A percentile compares a stretch with the other conserved stretches of the same genome.
Evolutionary conservation across 2,113 vertebrate species (phyloP).

Genomic region (Pseudolaguvia tuberculata): DNA sequence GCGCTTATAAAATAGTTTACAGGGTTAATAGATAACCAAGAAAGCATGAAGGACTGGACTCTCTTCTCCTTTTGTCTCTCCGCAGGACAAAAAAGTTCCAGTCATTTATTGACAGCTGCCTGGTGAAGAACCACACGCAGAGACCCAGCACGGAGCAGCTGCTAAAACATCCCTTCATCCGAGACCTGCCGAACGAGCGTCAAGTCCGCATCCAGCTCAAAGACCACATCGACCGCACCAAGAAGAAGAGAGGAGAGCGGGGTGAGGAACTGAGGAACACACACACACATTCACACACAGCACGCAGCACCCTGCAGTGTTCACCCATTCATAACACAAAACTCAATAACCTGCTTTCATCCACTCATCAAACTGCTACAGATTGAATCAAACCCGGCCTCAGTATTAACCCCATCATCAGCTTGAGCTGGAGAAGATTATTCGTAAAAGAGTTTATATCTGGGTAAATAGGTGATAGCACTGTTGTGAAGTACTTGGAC

Average conservation of each 20-base stretch:
- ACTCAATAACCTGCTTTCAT: no score
- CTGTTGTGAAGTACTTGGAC: no score
- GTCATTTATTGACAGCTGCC: conserved; percentile 94
- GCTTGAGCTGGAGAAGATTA: neutral
- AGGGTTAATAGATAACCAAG: neutral
- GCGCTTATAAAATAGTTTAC: neutral
- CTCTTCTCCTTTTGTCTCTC: neutral
- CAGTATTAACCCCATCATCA: neutral
- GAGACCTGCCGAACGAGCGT: conserved; percentile 92
- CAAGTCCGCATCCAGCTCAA: conserved; percentile 99
- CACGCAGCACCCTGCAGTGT: neutral
- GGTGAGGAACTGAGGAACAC: conserved; percentile 59
- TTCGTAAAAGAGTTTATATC: no score
- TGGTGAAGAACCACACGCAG: conserved; percentile 96
- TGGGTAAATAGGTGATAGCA: no score
- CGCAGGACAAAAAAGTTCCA: conserved; percentile 98
- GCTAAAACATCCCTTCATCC: conserved; percentile 94
- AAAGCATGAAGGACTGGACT: neutral
- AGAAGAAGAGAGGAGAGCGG: conserved; percentile 93
- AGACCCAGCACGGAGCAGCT: conserved; percentile 93
- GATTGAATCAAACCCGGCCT: neutral
- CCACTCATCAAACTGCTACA: no score
- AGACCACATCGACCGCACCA: conserved; percentile 97
- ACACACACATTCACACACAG: no score
- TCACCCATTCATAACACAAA: neutral